Conservation (phyloP, 2,797 vertebrate species). For the Phoxinus dragarum region DNA sequence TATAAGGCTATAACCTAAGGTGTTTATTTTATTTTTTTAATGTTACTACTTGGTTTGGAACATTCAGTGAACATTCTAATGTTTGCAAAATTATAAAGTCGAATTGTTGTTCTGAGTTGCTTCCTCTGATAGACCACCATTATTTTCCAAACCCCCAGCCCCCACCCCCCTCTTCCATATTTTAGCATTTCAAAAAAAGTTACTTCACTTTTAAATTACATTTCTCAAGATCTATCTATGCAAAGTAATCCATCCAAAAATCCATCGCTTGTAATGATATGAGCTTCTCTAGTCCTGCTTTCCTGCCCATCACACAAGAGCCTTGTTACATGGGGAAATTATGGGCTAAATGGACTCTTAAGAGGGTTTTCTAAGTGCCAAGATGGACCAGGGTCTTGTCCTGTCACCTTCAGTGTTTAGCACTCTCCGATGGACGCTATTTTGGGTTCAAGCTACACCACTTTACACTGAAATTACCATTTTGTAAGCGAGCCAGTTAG, state of each 20-base stretch:
- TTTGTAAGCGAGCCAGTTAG: conserved; percentile 49
- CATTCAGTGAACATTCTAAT: neutral
- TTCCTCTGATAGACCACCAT: neutral
- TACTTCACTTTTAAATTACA: neutral
- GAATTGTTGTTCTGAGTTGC: neutral
- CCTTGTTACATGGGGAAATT: conserved; percentile 62
- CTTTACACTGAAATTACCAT: conserved; percentile 62
- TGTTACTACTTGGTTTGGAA: too few species aligned
- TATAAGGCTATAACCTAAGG: too few species aligned
- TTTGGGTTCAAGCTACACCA: conserved; percentile 71
- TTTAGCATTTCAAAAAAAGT: neutral
- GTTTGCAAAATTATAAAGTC: neutral
- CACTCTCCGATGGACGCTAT: conserved; percentile 73
- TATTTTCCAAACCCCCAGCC: neutral
- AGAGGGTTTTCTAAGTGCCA: conserved; percentile 56
- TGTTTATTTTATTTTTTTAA: too few species aligned
- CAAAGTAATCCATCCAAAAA: conserved; percentile 20
- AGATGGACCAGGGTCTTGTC: conserved; percentile 66
- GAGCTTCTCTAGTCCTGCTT: conserved; percentile 3
- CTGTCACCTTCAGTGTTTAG: conserved; percentile 73
- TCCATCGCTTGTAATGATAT: conserved; percentile 4
- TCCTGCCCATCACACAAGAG: conserved; percentile 31
- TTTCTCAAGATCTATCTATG: conserved; percentile 6
- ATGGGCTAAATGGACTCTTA: conserved; percentile 55
- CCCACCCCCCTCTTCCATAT: neutral